A percentile compares a stretch with the other conserved stretches of the same genome.
phyloP scores from a whole-genome alignment of 2,888 invertebrate genomes.

The Schrankia costaestrigalis region DNA sequence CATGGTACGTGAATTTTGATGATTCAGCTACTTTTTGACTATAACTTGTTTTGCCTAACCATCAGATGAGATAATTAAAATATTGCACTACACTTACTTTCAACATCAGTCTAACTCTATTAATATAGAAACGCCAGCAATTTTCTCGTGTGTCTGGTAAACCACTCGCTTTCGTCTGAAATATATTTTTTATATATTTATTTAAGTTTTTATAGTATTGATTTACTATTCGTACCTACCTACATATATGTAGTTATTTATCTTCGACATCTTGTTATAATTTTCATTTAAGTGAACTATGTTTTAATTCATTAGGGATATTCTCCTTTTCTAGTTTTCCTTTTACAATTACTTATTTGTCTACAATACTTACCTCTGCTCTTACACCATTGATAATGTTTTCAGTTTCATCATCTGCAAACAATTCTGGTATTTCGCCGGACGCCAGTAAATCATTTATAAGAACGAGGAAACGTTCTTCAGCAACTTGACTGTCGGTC shows the following conservation, averaged over 20 bases:
- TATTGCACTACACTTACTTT: conserved; percentile 62
- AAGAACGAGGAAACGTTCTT: conserved; percentile 93
- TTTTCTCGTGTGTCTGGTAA: conserved; percentile 93
- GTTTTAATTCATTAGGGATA: no score
- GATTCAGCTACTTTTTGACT: not conserved
- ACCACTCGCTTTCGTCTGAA: conserved; percentile 88
- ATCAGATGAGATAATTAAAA: not conserved
- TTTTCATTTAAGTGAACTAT: no score
- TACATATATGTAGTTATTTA: no score
- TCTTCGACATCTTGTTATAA: no score
- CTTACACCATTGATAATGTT: conserved; percentile 89
- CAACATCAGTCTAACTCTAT: conserved; percentile 88
- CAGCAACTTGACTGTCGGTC: conserved; percentile 96
- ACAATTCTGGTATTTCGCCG: conserved; percentile 94
- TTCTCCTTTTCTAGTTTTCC: no score
- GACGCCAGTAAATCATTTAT: conserved; percentile 96
- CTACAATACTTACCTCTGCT: conserved; percentile 80
- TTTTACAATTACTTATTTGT: not conserved
- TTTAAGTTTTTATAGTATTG: no score
- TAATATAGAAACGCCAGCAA: conserved; percentile 97
- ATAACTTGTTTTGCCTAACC: not conserved
- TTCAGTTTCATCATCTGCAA: conserved; percentile 94
- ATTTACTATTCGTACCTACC: no score
- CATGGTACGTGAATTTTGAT: no score
- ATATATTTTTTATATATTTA: conserved; percentile 1